These are phyloP conservation scores for Halichondria panicea DNA, from an alignment of 37 sponge, comb jelly and placozoan species.

Conservation along the genomic window DNA sequence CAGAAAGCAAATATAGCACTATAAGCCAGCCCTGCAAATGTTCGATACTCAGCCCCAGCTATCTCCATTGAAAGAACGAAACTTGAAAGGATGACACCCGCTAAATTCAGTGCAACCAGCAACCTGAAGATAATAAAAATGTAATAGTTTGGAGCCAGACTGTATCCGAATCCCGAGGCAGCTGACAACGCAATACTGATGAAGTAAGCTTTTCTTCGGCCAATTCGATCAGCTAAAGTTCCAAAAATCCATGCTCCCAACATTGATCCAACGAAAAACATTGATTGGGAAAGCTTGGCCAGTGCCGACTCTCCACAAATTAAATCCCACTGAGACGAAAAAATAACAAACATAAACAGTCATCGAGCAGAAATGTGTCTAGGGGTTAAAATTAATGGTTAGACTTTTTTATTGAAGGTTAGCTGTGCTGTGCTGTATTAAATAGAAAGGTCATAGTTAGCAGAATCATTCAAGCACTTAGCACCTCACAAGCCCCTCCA, in stretches of 20 bases:
- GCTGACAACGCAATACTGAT: not conserved
- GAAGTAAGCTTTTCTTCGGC: slow-evolving; percentile 40
- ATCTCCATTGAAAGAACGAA: slow-evolving; percentile 47
- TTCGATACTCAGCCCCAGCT: slow-evolving; percentile 22
- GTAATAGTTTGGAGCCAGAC: slow-evolving; percentile 4
- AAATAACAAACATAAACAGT: too few species aligned
- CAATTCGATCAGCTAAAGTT: slow-evolving; percentile 33
- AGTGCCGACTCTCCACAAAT: slow-evolving; percentile 31
- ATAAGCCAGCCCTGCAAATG: slow-evolving; percentile 6
- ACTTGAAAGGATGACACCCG: slow-evolving; percentile 22
- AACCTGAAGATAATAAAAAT: slow-evolving; percentile 33
- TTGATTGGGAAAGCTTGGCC: slow-evolving; percentile 53
- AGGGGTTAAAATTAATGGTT: too few species aligned
- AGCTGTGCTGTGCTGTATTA: too few species aligned
- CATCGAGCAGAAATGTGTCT: too few species aligned
- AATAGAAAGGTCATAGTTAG: too few species aligned
- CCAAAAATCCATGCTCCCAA: slow-evolving; percentile 59
- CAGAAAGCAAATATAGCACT: slow-evolving; percentile 21
- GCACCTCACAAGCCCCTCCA: too few species aligned
- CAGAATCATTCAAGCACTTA: too few species aligned
- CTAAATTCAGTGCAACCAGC: not conserved
- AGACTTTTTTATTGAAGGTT: too few species aligned
- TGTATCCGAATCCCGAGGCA: slow-evolving; percentile 9
- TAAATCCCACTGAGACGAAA: slow-evolving; percentile 70
- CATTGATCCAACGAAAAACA: slow-evolving; percentile 47